Conservation (phyloP, 1,140 invertebrate species). For the Acromyrmex echinatior region DNA sequence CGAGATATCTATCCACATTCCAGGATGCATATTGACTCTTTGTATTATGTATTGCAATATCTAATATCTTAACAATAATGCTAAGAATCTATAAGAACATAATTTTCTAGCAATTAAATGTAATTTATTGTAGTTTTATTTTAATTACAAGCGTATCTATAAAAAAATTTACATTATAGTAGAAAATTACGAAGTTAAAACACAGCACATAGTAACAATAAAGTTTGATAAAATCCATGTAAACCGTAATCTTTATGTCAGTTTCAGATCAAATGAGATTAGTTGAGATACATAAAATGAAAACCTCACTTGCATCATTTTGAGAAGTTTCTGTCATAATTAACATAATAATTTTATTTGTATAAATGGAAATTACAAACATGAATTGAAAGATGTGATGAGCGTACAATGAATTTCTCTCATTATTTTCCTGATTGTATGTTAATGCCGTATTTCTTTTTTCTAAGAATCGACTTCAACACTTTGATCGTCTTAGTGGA, state of each 20-base stretch:
- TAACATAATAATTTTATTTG: background rate
- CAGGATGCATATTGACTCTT: background rate
- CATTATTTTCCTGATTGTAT: background rate
- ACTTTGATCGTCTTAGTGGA: slow-evolving; percentile 86
- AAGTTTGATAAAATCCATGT: background rate
- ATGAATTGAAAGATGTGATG: background rate
- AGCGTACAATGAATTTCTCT: background rate
- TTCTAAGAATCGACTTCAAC: slow-evolving; percentile 85
- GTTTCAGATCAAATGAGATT: background rate
- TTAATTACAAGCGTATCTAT: background rate
- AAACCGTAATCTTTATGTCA: background rate
- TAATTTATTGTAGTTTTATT: background rate
- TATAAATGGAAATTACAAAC: background rate
- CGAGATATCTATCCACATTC: background rate
- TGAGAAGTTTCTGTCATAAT: background rate
- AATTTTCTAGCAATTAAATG: slow-evolving; percentile 1
- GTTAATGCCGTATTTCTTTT: background rate
- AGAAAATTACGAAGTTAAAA: background rate
- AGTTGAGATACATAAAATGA: background rate
- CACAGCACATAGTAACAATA: background rate
- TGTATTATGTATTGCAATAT: background rate
- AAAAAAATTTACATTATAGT: background rate
- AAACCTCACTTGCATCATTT: background rate
- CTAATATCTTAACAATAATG: background rate
- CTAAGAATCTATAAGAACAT: background rate